Evolutionary conservation across 1,140 invertebrate genomes (phyloP).

Genomic region (Frieseomelitta varia): DNA sequence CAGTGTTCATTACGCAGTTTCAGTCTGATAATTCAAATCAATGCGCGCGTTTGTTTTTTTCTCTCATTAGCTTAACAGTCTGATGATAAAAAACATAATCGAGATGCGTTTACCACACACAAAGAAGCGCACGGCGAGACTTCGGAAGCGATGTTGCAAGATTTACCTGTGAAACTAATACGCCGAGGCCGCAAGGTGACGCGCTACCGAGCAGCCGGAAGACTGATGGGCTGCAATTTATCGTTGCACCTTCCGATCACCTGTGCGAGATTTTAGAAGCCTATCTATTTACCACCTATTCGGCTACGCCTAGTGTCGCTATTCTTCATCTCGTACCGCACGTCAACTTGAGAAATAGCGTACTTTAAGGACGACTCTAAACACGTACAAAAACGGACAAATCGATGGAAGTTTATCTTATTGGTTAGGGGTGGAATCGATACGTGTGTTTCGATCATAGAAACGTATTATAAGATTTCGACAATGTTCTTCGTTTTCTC

Average conservation of each 20-base stretch:
- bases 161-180: slow-evolving; percentile 20
- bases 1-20: not conserved
- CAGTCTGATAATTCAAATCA: not conserved
- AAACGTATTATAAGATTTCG: not conserved
- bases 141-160: not conserved
- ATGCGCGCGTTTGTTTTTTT: not conserved
- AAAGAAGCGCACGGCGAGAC: slow-evolving; percentile 4
- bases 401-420: not conserved
- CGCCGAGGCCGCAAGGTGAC: slow-evolving; percentile 49
- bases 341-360: not conserved
- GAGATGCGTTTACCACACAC: not conserved
- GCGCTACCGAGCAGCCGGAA: slow-evolving; percentile 63
- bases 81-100: not conserved
- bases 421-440: not conserved
- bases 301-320: slow-evolving; percentile 71
- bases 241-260: slow-evolving; percentile 75
- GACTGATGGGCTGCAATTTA: slow-evolving; percentile 79
- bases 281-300: slow-evolving; percentile 65
- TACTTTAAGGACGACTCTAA: not conserved
- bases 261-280: slow-evolving; percentile 62
- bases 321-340: slow-evolving; percentile 43
- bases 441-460: too few relatives aligned
- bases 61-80: too few relatives aligned
- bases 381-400: slow-evolving; percentile 14
- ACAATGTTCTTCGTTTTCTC: too few relatives aligned